Conservation (phyloP, 2,113 vertebrate genomes). For the Atrichornis clamosus region DNA sequence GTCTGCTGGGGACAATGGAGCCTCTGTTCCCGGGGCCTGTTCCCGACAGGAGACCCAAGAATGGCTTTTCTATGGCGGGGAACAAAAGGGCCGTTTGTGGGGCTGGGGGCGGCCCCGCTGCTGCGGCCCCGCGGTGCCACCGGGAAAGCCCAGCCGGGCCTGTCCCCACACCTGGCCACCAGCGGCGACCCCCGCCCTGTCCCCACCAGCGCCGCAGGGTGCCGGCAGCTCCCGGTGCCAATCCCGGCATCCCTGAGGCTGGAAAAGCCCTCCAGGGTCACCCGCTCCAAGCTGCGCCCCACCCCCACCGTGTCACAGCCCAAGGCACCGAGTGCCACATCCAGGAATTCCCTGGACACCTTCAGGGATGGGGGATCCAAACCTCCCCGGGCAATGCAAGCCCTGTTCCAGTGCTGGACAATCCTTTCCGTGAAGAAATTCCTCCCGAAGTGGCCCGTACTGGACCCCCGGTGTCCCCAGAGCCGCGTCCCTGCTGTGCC, state of each 20-base stretch:
- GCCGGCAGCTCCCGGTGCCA: not conserved
- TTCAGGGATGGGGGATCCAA: not conserved
- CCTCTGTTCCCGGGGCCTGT: not conserved
- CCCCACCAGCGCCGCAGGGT: not conserved
- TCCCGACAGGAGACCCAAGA: not conserved
- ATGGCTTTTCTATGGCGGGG: not conserved
- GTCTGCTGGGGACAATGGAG: not conserved
- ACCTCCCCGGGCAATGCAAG: not conserved
- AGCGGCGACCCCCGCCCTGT: not conserved
- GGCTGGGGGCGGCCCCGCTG: not conserved
- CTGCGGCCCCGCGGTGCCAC: not conserved
- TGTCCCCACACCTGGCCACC: not conserved
- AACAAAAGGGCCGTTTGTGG: constrained; percentile 13
- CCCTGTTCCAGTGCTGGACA: not conserved
- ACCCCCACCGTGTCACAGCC: not conserved
- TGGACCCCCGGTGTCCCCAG: not conserved
- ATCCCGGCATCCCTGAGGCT: accelerated
- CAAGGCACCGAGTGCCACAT: not conserved
- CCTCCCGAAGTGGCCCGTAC: not conserved
- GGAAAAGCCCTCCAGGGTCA: not conserved
- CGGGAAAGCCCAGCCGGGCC: not conserved
- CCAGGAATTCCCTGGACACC: not conserved
- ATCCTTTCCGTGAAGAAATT: not conserved
- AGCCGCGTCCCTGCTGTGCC: not conserved
- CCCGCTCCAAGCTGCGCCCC: accelerated